phyloP scores from a whole-genome alignment of 2,797 vertebrate species.

The Propithecus deckenii region DNA sequence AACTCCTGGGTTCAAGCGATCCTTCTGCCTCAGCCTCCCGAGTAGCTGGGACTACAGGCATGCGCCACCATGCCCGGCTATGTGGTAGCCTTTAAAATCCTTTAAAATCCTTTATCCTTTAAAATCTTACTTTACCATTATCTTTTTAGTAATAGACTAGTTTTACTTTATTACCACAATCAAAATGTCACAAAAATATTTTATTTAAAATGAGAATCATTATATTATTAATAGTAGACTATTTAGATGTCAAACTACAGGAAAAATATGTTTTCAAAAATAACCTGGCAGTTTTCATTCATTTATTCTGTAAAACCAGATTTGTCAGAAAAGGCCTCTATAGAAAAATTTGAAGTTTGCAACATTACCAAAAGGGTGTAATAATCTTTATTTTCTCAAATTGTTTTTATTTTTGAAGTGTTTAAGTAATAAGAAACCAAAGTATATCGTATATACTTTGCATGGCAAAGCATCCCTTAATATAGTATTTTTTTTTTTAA shows the following conservation, averaged over 20 bases:
- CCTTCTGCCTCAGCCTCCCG: too few relatives aligned
- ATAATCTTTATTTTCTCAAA: constrained; percentile 34
- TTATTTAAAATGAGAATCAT: constrained; percentile 44
- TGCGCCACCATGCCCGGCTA: too few relatives aligned
- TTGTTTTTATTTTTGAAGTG: constrained; percentile 37
- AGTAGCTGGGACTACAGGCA: too few relatives aligned
- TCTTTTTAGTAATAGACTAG: constrained; percentile 2
- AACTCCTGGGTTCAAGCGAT: too few relatives aligned
- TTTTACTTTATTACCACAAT: constrained; percentile 28
- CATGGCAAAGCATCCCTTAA: neutral
- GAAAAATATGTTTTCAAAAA: constrained; percentile 25
- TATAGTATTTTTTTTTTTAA: neutral
- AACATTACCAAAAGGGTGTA: constrained; percentile 20
- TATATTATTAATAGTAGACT: constrained; percentile 3
- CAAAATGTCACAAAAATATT: constrained; percentile 40
- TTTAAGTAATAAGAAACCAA: constrained; percentile 49
- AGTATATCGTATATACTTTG: neutral
- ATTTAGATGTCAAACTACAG: constrained; percentile 11
- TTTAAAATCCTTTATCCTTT: neutral
- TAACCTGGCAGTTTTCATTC: constrained; percentile 13
- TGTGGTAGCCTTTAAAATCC: too few relatives aligned
- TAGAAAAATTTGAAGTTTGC: constrained; percentile 40
- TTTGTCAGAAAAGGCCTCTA: constrained; percentile 39
- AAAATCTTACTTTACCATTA: constrained; percentile 14
- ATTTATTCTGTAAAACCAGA: constrained; percentile 51